Conservation (phyloP, 2,888 invertebrate species). For the Cryptosula pallasiana region DNA sequence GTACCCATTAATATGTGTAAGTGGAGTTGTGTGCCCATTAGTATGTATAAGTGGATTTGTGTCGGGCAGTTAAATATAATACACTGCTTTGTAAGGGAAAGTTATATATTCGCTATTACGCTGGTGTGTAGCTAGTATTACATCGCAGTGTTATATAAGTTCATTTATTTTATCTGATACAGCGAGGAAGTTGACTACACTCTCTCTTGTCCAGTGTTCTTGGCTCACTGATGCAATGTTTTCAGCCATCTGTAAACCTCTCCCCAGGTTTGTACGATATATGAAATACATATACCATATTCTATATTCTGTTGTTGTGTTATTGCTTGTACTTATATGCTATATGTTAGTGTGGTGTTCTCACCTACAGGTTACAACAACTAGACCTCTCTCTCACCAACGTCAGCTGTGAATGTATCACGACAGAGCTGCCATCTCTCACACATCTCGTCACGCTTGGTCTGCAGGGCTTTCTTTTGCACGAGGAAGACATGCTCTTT, state of each 20-base stretch:
- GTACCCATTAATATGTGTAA: neutral
- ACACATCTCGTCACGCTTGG: neutral
- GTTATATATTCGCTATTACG: too few relatives aligned
- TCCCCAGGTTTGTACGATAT: neutral
- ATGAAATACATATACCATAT: too few relatives aligned
- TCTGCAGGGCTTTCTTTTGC: neutral
- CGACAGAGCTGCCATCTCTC: neutral
- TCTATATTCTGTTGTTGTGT: too few relatives aligned
- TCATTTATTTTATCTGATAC: too few relatives aligned
- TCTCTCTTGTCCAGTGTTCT: neutral
- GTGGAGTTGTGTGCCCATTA: neutral
- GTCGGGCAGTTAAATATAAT: too few relatives aligned
- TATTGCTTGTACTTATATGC: too few relatives aligned
- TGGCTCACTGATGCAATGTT: neutral
- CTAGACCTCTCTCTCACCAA: slow-evolving; percentile 5
- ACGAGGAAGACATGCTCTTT: slow-evolving; percentile 2
- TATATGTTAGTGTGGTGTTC: too few relatives aligned
- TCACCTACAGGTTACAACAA: neutral
- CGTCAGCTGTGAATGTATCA: neutral
- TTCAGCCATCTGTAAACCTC: neutral
- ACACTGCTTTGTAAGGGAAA: too few relatives aligned
- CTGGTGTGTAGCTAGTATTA: too few relatives aligned
- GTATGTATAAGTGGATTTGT: too few relatives aligned
- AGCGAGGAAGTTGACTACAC: neutral
- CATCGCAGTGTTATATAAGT: too few relatives aligned